Conservation (phyloP, 2,888 invertebrate species). For the Zygothrica quintamaculata region DNA sequence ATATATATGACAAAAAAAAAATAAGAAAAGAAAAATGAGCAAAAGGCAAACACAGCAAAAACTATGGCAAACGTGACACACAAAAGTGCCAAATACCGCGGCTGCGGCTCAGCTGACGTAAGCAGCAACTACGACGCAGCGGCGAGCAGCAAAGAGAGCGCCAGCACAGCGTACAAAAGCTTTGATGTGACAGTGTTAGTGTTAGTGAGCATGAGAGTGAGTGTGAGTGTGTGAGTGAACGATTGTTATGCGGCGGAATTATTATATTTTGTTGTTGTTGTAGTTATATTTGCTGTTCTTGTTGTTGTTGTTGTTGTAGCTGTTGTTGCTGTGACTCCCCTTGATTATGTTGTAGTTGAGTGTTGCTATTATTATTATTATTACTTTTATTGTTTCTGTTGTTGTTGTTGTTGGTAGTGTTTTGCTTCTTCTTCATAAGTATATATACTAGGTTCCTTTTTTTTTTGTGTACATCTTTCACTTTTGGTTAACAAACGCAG, state of each 20-base stretch:
- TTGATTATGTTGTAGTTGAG: constrained; percentile 54
- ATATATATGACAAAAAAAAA: neutral
- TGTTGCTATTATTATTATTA: constrained; percentile 24
- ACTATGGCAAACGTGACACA: constrained; percentile 44
- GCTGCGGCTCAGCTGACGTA: constrained; percentile 24
- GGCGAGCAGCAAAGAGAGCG: constrained; percentile 13
- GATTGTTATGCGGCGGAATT: constrained; percentile 46
- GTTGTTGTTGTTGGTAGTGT: constrained; percentile 26
- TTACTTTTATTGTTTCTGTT: constrained; percentile 55
- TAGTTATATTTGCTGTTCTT: constrained; percentile 7
- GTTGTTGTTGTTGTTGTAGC: constrained; percentile 20
- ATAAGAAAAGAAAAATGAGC: constrained; percentile 9
- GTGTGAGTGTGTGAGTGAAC: constrained; percentile 16
- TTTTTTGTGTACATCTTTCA: constrained; percentile 13
- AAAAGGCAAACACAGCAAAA: too few species aligned
- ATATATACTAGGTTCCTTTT: constrained; percentile 11
- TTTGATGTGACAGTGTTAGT: constrained; percentile 12
- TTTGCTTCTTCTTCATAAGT: constrained; percentile 31
- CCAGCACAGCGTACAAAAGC: constrained; percentile 9
- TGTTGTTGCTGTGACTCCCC: constrained; percentile 27
- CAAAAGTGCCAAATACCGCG: constrained; percentile 44
- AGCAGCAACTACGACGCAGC: constrained; percentile 5
- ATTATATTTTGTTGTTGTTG: constrained; percentile 1
- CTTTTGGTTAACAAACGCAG: constrained; percentile 45
- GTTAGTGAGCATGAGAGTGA: too few species aligned